These are phyloP conservation scores for Vulpes vulpes DNA, from an alignment of 2,113 vertebrate genomes.

Conservation along the genomic window DNA sequence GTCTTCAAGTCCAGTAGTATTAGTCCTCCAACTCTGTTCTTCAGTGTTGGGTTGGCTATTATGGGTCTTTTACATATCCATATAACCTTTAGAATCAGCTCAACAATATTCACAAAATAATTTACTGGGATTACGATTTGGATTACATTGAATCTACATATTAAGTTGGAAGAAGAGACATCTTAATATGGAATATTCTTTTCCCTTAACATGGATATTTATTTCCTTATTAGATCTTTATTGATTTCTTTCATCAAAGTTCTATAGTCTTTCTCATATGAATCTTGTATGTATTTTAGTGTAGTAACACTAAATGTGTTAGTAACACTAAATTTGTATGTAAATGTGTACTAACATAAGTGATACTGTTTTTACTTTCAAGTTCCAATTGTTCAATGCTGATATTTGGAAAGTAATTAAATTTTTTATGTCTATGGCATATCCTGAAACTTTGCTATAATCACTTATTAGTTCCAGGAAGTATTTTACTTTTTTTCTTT, in stretches of 20 bases:
- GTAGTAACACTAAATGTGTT: too few species aligned
- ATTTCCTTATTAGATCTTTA: not conserved
- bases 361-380: not conserved
- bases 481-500: not conserved
- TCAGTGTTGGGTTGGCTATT: not conserved
- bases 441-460: not conserved
- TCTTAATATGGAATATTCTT: not conserved
- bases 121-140: not conserved
- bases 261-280: not conserved
- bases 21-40: not conserved
- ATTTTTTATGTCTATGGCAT: not conserved
- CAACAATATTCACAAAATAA: not conserved
- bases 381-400: not conserved
- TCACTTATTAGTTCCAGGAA: not conserved
- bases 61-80: not conserved
- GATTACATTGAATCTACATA: not conserved
- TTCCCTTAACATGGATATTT: not conserved
- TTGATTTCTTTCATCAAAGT: not conserved
- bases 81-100: not conserved
- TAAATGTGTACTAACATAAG: not conserved
- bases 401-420: not conserved
- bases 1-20: not conserved
- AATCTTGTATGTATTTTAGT: not conserved
- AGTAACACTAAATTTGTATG: too few species aligned
- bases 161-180: not conserved